Base-by-base conservation (phyloP, 2,113 vertebrate species). In the Tragelaphus buxtoni region DNA sequence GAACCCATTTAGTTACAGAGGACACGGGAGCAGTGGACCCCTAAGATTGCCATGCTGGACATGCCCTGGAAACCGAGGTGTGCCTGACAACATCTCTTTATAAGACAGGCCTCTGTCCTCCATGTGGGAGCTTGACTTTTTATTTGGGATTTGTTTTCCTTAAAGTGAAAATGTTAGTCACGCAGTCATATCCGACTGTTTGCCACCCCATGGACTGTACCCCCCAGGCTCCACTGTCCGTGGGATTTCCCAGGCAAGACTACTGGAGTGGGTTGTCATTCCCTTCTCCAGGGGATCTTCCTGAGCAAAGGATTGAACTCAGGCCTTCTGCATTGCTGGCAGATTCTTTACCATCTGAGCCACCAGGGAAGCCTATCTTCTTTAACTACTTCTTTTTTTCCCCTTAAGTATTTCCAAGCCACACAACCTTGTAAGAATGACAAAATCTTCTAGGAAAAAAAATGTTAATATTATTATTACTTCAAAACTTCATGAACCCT, bases 121-220 rank as follows among this genome's bases (percentile, higher is more conserved):
- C 47, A 9, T 28, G 49, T 42, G 51, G 30, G 42, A 83, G 47
- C 74, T 5, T 86, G 47, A 91, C 58, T 93, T 60, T 77, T 96
- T 84, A 84, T 83, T 80, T 85, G 51, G 30, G 26, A n/a, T 87
- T 93, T 95, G 58, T 95, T 60, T 92, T 77, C 35, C n/a, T 60
- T 69, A 69, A 39, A 69, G 65, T 39, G 65, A 69, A 39, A 39
- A 69, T 69, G 18, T 39, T 39, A 69, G 65, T 11, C 18, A 39
- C 4, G 4, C n/a, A 39, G 18, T 69, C 0, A 2, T 69, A 69
- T 39, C 65, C 0, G 0, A 39, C 9, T 22, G 65, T 39, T 69
- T 39, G 9, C 65, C n/a, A 69, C 18, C 65, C 4, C n/a, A 39
- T 22, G n/a, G n/a, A 39, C n/a, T 39, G 18, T 35, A 22, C n/a